Percentiles rank a stretch among this genome's conserved stretches.
These are phyloP conservation scores for Argopecten irradians DNA, from an alignment of 1,140 invertebrate genomes.

Conservation along the genomic window DNA sequence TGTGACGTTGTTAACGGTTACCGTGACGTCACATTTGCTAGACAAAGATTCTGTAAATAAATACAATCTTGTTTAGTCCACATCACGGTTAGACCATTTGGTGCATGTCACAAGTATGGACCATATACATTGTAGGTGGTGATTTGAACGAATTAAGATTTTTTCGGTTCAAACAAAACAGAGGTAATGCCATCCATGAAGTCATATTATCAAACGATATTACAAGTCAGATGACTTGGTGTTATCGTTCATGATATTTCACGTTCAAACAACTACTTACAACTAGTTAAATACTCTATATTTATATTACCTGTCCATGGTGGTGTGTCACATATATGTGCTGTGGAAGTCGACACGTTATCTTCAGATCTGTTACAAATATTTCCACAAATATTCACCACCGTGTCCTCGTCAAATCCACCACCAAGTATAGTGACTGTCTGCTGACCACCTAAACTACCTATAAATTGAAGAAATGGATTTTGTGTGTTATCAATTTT, in stretches of 20 bases:
- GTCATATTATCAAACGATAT: no score
- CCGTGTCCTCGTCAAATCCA: constrained; percentile 57
- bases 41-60: constrained; percentile 14
- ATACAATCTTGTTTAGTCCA: neutral
- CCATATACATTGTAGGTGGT: no score
- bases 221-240: no score
- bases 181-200: no score
- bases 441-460: constrained; percentile 65
- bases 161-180: no score
- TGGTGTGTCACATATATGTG: constrained; percentile 55
- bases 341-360: constrained; percentile 37
- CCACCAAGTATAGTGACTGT: constrained; percentile 62
- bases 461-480: constrained; percentile 36
- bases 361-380: constrained; percentile 45
- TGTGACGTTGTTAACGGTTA: constrained; percentile 50
- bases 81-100: neutral
- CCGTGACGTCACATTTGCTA: constrained; percentile 54
- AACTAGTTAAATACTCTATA: neutral
- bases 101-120: neutral
- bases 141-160: no score
- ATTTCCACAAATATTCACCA: constrained; percentile 61
- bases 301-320: constrained; percentile 41
- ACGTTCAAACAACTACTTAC: neutral
- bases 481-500: neutral
- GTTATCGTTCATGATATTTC: neutral